Evolutionary conservation across 2,113 vertebrate species (phyloP).

Genomic region (Calonectris borealis): DNA sequence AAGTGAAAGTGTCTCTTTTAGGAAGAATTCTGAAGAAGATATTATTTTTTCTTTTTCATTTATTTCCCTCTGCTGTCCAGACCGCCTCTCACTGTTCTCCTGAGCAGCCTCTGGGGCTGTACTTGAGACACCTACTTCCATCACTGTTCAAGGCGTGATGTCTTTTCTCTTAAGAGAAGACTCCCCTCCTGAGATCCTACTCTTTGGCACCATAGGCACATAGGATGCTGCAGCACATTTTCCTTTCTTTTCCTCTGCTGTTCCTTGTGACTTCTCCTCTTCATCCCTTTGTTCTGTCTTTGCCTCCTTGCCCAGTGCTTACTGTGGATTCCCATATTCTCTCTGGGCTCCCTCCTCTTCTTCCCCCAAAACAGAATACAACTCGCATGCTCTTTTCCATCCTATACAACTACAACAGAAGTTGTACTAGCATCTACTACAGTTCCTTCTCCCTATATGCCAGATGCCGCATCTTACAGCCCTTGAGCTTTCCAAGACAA

Average conservation of each 20-base stretch:
- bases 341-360: background rate
- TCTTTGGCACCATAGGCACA: background rate
- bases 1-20: background rate
- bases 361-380: background rate
- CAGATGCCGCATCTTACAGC: background rate
- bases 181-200: background rate
- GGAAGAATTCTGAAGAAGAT: background rate
- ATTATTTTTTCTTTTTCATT: background rate
- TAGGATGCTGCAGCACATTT: background rate
- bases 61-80: background rate
- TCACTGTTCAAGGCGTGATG: background rate
- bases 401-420: background rate
- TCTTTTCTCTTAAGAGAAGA: background rate
- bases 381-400: background rate
- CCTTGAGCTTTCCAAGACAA: constrained; percentile 3
- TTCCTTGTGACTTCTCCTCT: background rate
- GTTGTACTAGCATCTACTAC: background rate
- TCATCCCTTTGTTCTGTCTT: background rate
- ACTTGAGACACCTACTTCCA: background rate
- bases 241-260: background rate
- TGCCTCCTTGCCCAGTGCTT: background rate
- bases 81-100: background rate
- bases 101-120: background rate
- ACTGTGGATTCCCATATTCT: background rate
- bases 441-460: background rate